Conservation (phyloP, 2,113 vertebrate species). For the Cryptomyrus ogoouensis region DNA sequence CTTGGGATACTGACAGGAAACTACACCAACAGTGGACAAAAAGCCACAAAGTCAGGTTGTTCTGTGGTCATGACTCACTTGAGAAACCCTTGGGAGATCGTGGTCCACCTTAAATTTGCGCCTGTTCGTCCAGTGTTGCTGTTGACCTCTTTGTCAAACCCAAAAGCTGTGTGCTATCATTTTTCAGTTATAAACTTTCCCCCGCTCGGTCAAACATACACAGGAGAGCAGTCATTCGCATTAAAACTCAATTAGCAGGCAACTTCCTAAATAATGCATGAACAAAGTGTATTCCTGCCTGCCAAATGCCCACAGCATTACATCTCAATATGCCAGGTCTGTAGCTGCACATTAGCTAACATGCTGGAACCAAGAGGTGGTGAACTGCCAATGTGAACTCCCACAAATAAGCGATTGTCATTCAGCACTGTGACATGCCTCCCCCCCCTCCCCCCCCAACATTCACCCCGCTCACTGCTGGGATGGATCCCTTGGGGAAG, state of each 20-base stretch:
- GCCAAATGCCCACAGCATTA: slow-evolving; percentile 47
- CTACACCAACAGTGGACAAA: background rate
- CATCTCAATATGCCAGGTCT: slow-evolving; percentile 57
- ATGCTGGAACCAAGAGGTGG: slow-evolving; percentile 34
- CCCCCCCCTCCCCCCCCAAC: background rate
- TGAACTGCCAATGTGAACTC: slow-evolving; percentile 41
- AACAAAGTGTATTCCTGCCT: slow-evolving; percentile 61
- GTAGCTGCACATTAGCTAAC: slow-evolving; percentile 42
- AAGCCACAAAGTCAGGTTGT: background rate
- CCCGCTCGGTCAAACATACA: slow-evolving; percentile 47
- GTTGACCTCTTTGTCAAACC: slow-evolving; percentile 57
- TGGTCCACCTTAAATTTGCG: background rate
- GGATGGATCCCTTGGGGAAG: background rate
- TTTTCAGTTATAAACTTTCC: slow-evolving; percentile 60
- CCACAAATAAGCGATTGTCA: slow-evolving; percentile 34
- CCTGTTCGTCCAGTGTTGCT: slow-evolving; percentile 38
- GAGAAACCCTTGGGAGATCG: background rate
- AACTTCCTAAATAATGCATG: slow-evolving; percentile 66
- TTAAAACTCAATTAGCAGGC: slow-evolving; percentile 67
- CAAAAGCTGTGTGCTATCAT: slow-evolving; percentile 52
- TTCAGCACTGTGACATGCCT: slow-evolving; percentile 27
- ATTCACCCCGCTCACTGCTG: background rate
- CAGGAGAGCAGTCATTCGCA: slow-evolving; percentile 59
- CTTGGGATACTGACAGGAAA: background rate
- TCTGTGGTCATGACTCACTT: background rate